These are phyloP conservation scores for Drosophila picticornis DNA, from an alignment of 2,888 invertebrate genomes.

Conservation along the genomic window DNA sequence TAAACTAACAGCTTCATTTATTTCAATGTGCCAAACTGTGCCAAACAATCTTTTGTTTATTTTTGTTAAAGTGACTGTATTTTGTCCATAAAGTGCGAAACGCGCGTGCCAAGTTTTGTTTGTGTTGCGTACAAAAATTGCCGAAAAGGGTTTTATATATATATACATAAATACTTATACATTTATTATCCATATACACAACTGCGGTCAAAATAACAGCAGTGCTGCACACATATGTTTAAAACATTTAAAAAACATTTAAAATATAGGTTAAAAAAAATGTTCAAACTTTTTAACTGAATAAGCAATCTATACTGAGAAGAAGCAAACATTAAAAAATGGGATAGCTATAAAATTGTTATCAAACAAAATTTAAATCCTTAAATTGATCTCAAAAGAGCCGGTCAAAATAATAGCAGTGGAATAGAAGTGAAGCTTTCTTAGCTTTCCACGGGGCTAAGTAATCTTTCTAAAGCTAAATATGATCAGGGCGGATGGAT, in stretches of 20 bases:
- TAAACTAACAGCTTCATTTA: conserved; percentile 24
- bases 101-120: conserved; percentile 48
- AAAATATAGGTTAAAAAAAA: not conserved
- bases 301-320: not conserved
- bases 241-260: not conserved
- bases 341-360: not conserved
- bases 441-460: not conserved
- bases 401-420: not conserved
- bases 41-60: conserved; percentile 38
- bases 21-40: conserved; percentile 24
- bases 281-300: not conserved
- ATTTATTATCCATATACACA: not conserved
- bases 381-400: not conserved
- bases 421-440: not conserved
- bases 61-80: conserved; percentile 39
- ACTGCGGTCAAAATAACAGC: not conserved
- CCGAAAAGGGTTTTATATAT: conserved; percentile 38
- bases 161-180: not conserved
- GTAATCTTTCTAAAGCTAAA: not conserved
- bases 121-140: conserved; percentile 52
- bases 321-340: not conserved
- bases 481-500: not conserved
- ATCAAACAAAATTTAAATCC: not conserved
- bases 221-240: too few species aligned
- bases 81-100: conserved; percentile 52